These are phyloP conservation scores for Ginglymostoma cirratum DNA, from an alignment of 2,113 vertebrate species.

Conservation along the genomic window DNA sequence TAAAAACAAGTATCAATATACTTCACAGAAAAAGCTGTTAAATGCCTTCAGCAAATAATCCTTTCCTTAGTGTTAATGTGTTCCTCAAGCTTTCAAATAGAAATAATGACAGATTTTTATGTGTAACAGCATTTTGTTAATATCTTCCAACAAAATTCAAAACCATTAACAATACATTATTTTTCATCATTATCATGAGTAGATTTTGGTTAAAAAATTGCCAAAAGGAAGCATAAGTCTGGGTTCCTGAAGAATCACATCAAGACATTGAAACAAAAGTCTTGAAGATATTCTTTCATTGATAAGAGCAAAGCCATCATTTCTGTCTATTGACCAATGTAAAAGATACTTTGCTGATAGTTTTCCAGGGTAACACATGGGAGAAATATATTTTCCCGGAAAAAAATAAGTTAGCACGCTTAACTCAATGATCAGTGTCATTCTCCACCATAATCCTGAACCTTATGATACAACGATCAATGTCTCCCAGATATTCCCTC, in stretches of 20 bases:
- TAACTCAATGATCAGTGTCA: not conserved
- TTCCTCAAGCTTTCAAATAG: not conserved
- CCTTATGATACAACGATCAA: too few relatives aligned
- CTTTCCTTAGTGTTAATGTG: not conserved
- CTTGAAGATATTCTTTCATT: not conserved
- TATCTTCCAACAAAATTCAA: not conserved
- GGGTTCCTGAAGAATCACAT: not conserved
- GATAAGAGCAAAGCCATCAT: not conserved
- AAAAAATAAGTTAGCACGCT: not conserved
- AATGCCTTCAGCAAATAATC: not conserved
- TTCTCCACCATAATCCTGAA: too few relatives aligned
- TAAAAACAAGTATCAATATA: not conserved
- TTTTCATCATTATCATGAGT: not conserved
- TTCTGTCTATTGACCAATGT: not conserved
- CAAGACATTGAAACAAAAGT: not conserved
- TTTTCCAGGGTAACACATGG: not conserved
- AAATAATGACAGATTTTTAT: not conserved
- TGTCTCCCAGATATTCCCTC: too few relatives aligned
- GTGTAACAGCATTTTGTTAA: conserved; percentile 3
- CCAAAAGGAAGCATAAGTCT: not conserved
- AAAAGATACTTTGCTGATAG: not conserved
- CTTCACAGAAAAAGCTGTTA: not conserved
- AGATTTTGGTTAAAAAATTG: not conserved
- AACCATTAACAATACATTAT: not conserved
- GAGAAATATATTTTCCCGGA: not conserved